These are phyloP conservation scores for Tyrophagus putrescentiae DNA, from an alignment of 1,140 invertebrate species.

Conservation along the genomic window DNA sequence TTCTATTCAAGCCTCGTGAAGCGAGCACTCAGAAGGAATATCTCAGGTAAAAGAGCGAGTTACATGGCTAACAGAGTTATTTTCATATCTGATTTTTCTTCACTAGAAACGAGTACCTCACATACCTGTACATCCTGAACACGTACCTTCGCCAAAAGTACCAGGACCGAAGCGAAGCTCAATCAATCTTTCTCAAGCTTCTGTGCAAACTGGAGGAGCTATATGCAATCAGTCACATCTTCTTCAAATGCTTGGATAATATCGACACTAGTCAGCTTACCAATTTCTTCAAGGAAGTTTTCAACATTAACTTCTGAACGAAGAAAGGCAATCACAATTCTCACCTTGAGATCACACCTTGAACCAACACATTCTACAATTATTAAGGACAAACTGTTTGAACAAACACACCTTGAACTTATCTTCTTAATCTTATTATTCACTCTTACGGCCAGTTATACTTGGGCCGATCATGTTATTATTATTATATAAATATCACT, in stretches of 20 bases:
- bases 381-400: too few species aligned
- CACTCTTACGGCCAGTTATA: too few species aligned
- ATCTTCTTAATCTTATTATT: too few species aligned
- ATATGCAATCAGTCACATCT: constrained; percentile 3
- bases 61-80: too few species aligned
- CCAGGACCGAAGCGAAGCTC: constrained; percentile 6
- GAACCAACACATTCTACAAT: too few species aligned
- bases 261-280: constrained; percentile 11
- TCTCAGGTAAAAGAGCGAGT: neutral
- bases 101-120: constrained; percentile 1
- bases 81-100: neutral
- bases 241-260: constrained; percentile 9
- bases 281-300: constrained; percentile 8
- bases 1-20: constrained; percentile 8
- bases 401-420: too few species aligned
- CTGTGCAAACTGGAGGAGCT: constrained; percentile 4
- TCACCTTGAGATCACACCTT: too few species aligned
- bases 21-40: neutral
- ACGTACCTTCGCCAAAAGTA: constrained; percentile 2
- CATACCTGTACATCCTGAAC: constrained; percentile 9
- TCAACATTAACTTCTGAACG: constrained; percentile 6
- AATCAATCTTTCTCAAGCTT: neutral
- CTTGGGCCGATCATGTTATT: too few species aligned
- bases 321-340: too few species aligned
- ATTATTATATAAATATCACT: too few species aligned